Conservation (phyloP, 2,113 vertebrate genomes). For the Pandion haliaetus region DNA sequence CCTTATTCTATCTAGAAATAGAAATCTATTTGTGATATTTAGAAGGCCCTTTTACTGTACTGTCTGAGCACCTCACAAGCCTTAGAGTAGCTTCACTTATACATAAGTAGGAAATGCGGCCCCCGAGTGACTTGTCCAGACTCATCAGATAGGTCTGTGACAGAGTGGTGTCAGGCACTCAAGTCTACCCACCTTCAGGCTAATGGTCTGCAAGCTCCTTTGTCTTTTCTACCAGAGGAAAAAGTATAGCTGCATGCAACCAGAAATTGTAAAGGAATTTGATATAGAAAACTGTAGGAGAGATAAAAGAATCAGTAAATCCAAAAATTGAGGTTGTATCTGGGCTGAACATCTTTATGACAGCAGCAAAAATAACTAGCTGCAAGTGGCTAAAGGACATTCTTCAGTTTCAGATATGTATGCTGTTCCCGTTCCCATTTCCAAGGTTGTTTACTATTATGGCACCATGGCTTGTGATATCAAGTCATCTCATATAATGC, state of each 20-base stretch:
- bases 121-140: neutral
- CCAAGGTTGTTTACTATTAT: neutral
- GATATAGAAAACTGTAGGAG: neutral
- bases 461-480: neutral
- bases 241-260: neutral
- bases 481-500: neutral
- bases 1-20: neutral
- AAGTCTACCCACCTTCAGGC: neutral
- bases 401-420: neutral
- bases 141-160: neutral
- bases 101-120: neutral
- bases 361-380: neutral
- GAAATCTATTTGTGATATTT: constrained; percentile 10
- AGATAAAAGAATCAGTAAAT: neutral
- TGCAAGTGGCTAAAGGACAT: neutral
- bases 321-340: neutral
- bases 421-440: neutral
- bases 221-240: neutral
- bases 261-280: neutral
- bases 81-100: neutral
- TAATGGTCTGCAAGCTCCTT: neutral
- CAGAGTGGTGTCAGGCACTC: neutral
- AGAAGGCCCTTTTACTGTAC: neutral
- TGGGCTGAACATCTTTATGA: neutral
- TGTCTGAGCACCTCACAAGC: neutral